A percentile compares a stretch with the other conserved stretches of the same genome.
phyloP scores from a whole-genome alignment of 2,797 vertebrate species.

The Enteromius mattozi region DNA sequence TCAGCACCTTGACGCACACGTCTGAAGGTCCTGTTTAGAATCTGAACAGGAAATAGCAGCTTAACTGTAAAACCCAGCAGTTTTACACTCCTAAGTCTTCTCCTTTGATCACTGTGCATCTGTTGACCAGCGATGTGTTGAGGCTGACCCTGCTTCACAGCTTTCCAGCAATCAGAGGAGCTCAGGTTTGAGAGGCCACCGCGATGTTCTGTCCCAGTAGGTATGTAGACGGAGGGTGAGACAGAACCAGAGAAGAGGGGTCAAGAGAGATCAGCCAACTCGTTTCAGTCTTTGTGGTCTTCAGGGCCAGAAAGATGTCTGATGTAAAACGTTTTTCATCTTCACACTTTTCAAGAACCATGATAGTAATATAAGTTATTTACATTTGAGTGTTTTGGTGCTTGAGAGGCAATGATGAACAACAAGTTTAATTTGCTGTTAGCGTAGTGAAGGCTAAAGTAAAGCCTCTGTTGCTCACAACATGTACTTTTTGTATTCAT shows the following conservation, averaged over 20 bases:
- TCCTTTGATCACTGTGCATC: slow-evolving; percentile 18
- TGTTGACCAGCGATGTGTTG: slow-evolving; percentile 28
- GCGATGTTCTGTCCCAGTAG: not conserved
- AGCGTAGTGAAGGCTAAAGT: not conserved
- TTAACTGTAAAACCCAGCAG: slow-evolving; percentile 17
- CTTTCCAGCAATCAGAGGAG: slow-evolving; percentile 6
- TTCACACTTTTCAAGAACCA: not conserved
- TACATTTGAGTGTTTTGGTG: not conserved
- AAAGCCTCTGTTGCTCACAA: not conserved
- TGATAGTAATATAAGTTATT: not conserved
- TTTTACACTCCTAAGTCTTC: slow-evolving; percentile 15
- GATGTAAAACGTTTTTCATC: not conserved
- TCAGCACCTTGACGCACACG: not conserved
- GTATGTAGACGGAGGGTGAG: not conserved
- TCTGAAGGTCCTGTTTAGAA: slow-evolving; percentile 9
- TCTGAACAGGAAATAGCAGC: slow-evolving; percentile 15
- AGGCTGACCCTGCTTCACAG: not conserved
- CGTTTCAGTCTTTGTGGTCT: not conserved
- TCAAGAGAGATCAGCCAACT: slow-evolving; percentile 10
- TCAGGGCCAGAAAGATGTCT: slow-evolving; percentile 8
- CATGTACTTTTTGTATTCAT: not conserved
- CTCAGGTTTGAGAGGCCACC: slow-evolving; percentile 17
- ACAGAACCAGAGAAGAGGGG: not conserved
- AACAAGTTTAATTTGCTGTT: not conserved
- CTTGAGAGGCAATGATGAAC: not conserved